Conservation (phyloP, 2,888 invertebrate genomes). For the Nezara viridula region DNA sequence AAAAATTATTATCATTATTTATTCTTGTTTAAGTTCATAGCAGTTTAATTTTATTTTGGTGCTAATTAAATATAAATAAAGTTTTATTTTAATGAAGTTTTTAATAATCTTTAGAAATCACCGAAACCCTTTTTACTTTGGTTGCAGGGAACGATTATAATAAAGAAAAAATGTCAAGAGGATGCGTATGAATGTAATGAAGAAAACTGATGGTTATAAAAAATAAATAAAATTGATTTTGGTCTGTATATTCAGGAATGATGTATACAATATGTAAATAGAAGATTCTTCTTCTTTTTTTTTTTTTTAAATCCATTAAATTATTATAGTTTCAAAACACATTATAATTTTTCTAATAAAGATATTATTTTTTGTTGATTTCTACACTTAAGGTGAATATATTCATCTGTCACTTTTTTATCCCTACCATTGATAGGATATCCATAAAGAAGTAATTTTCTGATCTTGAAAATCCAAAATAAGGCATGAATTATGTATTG, state of each 20-base stretch:
- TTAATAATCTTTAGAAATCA: neutral
- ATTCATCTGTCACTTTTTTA: neutral
- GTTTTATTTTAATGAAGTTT: neutral
- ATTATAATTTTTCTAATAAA: neutral
- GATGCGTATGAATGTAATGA: neutral
- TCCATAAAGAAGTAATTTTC: neutral
- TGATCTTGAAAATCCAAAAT: neutral
- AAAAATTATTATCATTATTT: neutral
- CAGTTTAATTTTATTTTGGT: neutral
- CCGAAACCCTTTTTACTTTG: slow-evolving; percentile 13
- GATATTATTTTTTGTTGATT: neutral
- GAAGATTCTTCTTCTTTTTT: neutral
- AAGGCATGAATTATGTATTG: neutral
- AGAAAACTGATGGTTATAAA: neutral
- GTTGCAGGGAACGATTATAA: neutral
- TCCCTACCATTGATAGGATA: neutral
- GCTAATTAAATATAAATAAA: slow-evolving; percentile 26
- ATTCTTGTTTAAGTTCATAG: neutral
- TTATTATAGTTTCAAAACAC: neutral
- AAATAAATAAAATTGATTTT: neutral
- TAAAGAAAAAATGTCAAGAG: neutral
- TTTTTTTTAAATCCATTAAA: neutral
- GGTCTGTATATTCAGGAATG: neutral
- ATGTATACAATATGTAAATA: neutral
- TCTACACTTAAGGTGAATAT: neutral